Evolutionary conservation across 2,888 invertebrate genomes (phyloP).

Genomic region (Tortricodes alternella): DNA sequence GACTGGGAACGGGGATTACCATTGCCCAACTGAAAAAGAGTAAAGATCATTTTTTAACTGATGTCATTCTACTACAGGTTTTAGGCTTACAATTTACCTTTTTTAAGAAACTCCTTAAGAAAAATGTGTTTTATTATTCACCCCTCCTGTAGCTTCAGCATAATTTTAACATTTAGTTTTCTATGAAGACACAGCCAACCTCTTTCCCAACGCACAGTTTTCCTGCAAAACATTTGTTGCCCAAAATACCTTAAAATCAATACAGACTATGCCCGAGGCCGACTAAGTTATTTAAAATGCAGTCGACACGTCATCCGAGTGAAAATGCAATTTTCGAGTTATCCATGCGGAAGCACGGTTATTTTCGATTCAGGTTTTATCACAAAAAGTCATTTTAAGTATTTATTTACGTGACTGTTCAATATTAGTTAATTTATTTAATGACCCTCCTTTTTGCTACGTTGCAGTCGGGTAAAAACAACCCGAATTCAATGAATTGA

Average conservation of each 20-base stretch:
- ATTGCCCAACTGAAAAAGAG: constrained; percentile 21
- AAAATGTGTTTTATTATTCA: no score
- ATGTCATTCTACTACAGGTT: constrained; percentile 13
- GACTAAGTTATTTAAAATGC: constrained; percentile 79
- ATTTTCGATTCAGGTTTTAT: constrained; percentile 61
- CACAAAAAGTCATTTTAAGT: constrained; percentile 25
- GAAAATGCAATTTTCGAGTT: constrained; percentile 75
- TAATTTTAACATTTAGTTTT: no score
- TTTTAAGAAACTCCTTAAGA: no score
- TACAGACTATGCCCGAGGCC: constrained; percentile 50
- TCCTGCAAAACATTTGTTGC: constrained; percentile 38
- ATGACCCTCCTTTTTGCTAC: no score
- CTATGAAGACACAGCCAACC: neutral
- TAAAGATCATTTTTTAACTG: constrained; percentile 4
- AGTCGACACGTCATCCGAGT: constrained; percentile 75
- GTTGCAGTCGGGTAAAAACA: no score
- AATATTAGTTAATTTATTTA: neutral
- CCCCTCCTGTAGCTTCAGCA: no score
- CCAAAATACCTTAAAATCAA: constrained; percentile 66
- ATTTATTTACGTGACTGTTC: neutral
- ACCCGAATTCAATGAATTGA: no score
- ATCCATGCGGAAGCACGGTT: constrained; percentile 68
- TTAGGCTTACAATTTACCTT: no score
- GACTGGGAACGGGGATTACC: constrained; percentile 14
- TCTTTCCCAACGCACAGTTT: constrained; percentile 2